A percentile compares a stretch with the other conserved stretches of the same genome.
These are phyloP conservation scores for Drosophila tanythrix DNA, from an alignment of 2,888 invertebrate species.

Conservation along the genomic window DNA sequence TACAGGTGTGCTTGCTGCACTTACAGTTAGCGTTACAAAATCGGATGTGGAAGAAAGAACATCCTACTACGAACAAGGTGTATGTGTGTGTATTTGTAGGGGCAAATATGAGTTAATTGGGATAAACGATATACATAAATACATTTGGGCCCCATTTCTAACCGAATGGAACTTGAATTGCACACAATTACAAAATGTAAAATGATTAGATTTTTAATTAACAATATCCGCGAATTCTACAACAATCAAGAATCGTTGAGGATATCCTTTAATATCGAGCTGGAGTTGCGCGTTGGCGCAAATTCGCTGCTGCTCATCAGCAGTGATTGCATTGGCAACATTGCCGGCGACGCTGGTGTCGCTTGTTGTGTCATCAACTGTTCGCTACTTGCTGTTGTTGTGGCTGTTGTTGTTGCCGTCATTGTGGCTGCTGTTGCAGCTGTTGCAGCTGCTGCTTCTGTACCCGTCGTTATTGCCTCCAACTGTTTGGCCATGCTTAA, in stretches of 20 bases:
- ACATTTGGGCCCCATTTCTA: constrained; percentile 7
- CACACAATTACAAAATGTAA: constrained; percentile 41
- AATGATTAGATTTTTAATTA: constrained; percentile 21
- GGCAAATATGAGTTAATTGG: constrained; percentile 18
- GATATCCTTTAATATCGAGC: constrained; percentile 85
- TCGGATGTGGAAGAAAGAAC: background rate
- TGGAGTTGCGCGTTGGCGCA: constrained; percentile 84
- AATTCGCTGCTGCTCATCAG: constrained; percentile 82
- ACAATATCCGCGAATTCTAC: constrained; percentile 47
- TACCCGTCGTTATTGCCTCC: constrained; percentile 14
- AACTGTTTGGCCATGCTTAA: constrained; percentile 62
- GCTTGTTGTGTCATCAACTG: constrained; percentile 3
- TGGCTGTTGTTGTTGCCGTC: constrained; percentile 9
- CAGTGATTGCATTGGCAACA: constrained; percentile 75
- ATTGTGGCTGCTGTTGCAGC: background rate
- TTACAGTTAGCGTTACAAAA: constrained; percentile 24
- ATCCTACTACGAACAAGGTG: constrained; percentile 9
- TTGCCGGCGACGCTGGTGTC: constrained; percentile 24
- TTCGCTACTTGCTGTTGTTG: constrained; percentile 11
- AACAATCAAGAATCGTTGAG: constrained; percentile 84
- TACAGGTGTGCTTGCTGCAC: constrained; percentile 41
- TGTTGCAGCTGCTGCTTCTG: constrained; percentile 2
- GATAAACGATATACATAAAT: constrained; percentile 32
- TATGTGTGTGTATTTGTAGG: background rate
- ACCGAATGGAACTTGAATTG: constrained; percentile 37